Percentiles rank a stretch among this genome's conserved stretches.
Conservation (phyloP, 2,113 vertebrate genomes). For the Mirza zaza region DNA sequence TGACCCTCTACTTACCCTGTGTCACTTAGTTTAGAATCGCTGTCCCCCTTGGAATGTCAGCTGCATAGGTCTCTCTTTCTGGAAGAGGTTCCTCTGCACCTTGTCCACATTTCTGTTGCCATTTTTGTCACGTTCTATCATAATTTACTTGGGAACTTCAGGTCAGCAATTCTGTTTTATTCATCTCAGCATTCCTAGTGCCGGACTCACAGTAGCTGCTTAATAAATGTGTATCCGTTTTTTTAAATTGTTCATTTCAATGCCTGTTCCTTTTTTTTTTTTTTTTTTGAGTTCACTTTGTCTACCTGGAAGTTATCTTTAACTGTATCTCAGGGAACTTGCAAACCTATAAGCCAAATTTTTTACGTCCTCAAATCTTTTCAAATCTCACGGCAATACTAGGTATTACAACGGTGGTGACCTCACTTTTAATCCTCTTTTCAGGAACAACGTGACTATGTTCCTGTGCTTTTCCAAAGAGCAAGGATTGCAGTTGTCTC, state of each 20-base stretch:
- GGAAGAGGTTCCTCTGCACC: background rate
- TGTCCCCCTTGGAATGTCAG: background rate
- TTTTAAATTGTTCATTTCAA: background rate
- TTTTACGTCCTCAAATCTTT: background rate
- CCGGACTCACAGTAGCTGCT: background rate
- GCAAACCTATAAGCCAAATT: background rate
- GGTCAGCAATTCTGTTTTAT: background rate
- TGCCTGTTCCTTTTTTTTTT: background rate
- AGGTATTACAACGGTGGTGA: background rate
- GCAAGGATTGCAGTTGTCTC: background rate
- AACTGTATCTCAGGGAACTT: background rate
- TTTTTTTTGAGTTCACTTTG: background rate
- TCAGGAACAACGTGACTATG: background rate
- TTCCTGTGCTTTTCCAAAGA: background rate
- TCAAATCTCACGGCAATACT: background rate
- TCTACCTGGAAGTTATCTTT: constrained; percentile 6
- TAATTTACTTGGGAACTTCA: background rate
- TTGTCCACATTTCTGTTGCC: background rate
- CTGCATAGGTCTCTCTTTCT: background rate
- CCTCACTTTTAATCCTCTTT: background rate
- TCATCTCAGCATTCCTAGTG: background rate
- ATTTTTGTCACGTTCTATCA: background rate
- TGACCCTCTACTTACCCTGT: background rate
- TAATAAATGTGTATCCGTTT: background rate
- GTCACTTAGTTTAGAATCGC: background rate